Evolutionary conservation across 2,797 vertebrate species (phyloP).

Genomic region (Pipistrellus pygmaeus): DNA sequence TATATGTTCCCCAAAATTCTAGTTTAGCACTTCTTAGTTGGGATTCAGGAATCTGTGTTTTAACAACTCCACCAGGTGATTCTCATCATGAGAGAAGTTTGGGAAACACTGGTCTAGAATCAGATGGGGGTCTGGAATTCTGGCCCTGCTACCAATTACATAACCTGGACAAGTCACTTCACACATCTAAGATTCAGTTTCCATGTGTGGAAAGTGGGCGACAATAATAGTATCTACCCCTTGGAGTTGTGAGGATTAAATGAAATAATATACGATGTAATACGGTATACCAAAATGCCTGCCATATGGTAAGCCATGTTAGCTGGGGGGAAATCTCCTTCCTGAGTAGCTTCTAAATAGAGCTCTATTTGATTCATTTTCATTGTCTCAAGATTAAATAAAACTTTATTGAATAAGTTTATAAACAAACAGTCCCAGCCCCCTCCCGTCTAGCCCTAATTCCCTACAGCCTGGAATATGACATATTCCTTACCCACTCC

Average conservation of each 20-base stretch:
- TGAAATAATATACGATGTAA: not conserved
- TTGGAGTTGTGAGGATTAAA: not conserved
- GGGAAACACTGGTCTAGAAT: not conserved
- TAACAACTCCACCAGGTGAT: no score
- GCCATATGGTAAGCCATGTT: not conserved
- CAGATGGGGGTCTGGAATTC: not conserved
- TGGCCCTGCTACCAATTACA: not conserved
- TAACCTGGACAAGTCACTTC: not conserved
- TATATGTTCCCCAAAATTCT: no score
- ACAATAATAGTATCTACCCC: not conserved
- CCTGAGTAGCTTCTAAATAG: not conserved
- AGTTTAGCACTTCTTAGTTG: no score
- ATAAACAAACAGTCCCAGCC: not conserved
- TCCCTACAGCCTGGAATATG: not conserved
- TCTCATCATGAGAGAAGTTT: no score
- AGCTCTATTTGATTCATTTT: not conserved
- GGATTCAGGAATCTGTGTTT: no score
- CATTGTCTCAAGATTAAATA: not conserved
- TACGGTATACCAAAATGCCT: not conserved
- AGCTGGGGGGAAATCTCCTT: not conserved
- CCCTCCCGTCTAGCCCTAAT: not conserved
- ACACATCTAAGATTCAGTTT: not conserved
- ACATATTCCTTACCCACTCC: not conserved
- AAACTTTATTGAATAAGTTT: conserved; percentile 28
- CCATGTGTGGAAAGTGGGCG: not conserved